These are phyloP conservation scores for Julus scandinavius DNA, from an alignment of 2,888 invertebrate genomes.

Conservation along the genomic window DNA sequence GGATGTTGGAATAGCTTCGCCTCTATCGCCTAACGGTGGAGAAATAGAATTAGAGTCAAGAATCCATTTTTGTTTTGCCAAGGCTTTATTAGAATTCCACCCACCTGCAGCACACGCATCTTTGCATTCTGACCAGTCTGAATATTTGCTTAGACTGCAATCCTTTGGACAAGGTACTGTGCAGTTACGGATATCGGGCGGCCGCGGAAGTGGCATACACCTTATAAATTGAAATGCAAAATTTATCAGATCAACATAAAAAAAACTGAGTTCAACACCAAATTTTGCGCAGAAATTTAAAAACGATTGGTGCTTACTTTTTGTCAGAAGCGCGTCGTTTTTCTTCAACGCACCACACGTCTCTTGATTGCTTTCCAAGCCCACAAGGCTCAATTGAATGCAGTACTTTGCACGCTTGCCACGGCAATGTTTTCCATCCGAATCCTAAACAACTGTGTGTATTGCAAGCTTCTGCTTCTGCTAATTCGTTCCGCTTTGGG, in stretches of 20 bases:
- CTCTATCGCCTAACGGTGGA: not conserved
- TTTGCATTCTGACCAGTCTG: constrained; percentile 58
- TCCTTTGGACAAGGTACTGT: constrained; percentile 57
- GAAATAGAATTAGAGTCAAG: not conserved
- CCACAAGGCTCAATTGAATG: constrained; percentile 55
- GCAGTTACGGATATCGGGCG: constrained; percentile 54
- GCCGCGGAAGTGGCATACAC: constrained; percentile 57
- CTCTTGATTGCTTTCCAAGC: constrained; percentile 55
- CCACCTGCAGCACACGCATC: constrained; percentile 56
- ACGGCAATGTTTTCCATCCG: constrained; percentile 60
- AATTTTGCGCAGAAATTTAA: not conserved
- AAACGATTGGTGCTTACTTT: not conserved
- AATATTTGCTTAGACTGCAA: constrained; percentile 56
- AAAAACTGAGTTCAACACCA: not conserved
- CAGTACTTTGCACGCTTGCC: constrained; percentile 59
- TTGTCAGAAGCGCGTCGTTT: not conserved
- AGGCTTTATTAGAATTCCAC: not conserved
- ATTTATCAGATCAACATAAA: not conserved
- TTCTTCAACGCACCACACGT: constrained; percentile 55
- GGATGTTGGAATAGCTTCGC: not conserved
- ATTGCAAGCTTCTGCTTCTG: constrained; percentile 71
- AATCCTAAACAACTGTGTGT: constrained; percentile 60
- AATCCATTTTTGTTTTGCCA: not conserved
- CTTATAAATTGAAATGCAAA: constrained; percentile 44
- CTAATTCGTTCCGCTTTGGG: constrained; percentile 70